phyloP scores from a whole-genome alignment of 2,113 vertebrate species.

The Pachypanchax playfairii region DNA sequence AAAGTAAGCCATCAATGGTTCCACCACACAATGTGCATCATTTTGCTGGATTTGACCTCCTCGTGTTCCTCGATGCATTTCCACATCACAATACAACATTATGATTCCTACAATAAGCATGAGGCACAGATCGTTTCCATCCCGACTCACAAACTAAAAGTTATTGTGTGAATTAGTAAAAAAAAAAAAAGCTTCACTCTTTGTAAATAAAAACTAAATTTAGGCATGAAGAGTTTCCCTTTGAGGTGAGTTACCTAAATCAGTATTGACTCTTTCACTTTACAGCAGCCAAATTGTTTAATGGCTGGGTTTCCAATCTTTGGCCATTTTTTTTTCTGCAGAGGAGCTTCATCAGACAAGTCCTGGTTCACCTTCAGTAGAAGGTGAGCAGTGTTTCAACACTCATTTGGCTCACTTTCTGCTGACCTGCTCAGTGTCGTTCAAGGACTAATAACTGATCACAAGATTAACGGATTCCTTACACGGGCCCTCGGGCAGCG shows the following conservation, averaged over 20 bases:
- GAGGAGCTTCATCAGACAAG: slow-evolving; percentile 40
- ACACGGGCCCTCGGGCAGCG: slow-evolving; percentile 60
- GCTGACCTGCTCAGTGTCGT: slow-evolving; percentile 70
- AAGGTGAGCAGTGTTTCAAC: slow-evolving; percentile 56
- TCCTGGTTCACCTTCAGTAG: slow-evolving; percentile 28
- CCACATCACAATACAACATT: neutral
- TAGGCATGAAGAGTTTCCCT: too few species aligned
- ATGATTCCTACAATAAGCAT: neutral
- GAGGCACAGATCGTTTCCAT: neutral
- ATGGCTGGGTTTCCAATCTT: slow-evolving; percentile 47
- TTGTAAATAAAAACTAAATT: too few species aligned
- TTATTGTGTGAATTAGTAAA: too few species aligned
- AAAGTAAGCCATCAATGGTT: slow-evolving; percentile 33
- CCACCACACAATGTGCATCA: slow-evolving; percentile 3
- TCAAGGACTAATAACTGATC: slow-evolving; percentile 72
- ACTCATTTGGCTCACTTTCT: slow-evolving; percentile 58
- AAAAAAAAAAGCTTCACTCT: too few species aligned
- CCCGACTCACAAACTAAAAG: too few species aligned
- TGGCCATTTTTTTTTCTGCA: slow-evolving; percentile 53
- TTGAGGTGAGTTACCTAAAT: too few species aligned
- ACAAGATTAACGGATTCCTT: slow-evolving; percentile 68
- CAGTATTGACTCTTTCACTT: too few species aligned
- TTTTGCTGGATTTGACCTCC: slow-evolving; percentile 9
- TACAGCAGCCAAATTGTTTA: slow-evolving; percentile 30
- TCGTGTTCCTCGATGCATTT: neutral